A percentile compares a stretch with the other conserved stretches of the same genome.
Evolutionary conservation across 2,888 invertebrate species (phyloP).

Genomic region (Trisateles emortualis): DNA sequence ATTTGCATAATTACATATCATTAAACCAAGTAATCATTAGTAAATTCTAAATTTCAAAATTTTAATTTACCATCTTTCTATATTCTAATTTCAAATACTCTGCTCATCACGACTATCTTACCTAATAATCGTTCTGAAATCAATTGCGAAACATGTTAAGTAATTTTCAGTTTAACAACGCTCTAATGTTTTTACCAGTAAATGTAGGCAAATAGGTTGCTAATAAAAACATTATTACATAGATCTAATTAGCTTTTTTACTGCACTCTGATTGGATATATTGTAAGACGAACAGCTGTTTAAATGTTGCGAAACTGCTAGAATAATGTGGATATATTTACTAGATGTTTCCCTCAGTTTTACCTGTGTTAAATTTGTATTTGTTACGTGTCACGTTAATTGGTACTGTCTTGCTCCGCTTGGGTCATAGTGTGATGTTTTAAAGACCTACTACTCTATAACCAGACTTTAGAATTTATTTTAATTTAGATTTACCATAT

Average conservation of each 20-base stretch:
- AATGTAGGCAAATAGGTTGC: slow-evolving; percentile 51
- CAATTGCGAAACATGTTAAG: background rate
- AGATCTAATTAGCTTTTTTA: slow-evolving; percentile 60
- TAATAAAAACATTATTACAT: slow-evolving; percentile 42
- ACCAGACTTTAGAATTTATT: too few relatives aligned
- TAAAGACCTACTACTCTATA: too few relatives aligned
- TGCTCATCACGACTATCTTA: background rate
- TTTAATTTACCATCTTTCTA: background rate
- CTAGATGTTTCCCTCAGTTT: background rate
- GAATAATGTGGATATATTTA: slow-evolving; percentile 43
- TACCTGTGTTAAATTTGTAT: background rate
- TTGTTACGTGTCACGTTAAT: background rate
- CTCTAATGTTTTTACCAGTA: slow-evolving; percentile 3
- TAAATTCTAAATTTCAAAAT: background rate
- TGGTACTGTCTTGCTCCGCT: too few relatives aligned
- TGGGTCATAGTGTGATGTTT: too few relatives aligned
- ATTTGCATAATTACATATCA: background rate
- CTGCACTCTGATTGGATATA: slow-evolving; percentile 60
- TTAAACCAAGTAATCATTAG: background rate
- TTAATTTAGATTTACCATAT: too few relatives aligned
- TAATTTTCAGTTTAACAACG: slow-evolving; percentile 13
- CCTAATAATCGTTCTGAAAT: background rate
- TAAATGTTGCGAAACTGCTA: slow-evolving; percentile 43
- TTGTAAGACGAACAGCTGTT: slow-evolving; percentile 59
- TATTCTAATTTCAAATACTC: slow-evolving; percentile 3